These are phyloP conservation scores for Crotalus helleri DNA, from an alignment of 2,113 vertebrate genomes.

Conservation along the genomic window DNA sequence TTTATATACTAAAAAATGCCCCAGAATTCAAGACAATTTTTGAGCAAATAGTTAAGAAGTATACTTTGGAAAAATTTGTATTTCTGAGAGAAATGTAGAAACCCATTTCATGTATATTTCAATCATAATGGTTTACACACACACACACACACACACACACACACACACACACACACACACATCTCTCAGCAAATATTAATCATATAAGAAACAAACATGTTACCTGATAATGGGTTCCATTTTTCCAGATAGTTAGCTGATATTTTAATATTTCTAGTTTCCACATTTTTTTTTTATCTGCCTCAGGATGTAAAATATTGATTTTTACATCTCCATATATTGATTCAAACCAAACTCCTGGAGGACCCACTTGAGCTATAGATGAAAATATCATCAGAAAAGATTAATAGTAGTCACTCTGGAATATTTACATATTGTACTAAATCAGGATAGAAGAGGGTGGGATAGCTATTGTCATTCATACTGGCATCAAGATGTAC, in stretches of 20 bases:
- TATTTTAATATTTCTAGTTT: constrained; percentile 23
- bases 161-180: not conserved
- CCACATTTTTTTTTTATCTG: constrained; percentile 57
- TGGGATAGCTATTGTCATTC: not conserved
- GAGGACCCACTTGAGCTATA: constrained; percentile 68
- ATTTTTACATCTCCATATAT: constrained; percentile 56
- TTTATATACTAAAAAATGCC: not conserved
- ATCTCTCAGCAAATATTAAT: not conserved
- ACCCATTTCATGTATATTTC: not conserved
- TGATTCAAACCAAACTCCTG: constrained; percentile 57
- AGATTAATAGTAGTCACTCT: not conserved
- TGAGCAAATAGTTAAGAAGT: not conserved
- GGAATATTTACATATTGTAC: not conserved
- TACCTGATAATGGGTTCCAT: constrained; percentile 53
- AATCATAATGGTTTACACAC: not conserved
- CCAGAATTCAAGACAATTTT: not conserved
- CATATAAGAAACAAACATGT: not conserved
- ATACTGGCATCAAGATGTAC: not conserved
- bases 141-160: not conserved
- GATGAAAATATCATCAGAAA: constrained; percentile 13
- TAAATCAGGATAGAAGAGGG: not conserved
- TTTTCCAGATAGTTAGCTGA: constrained; percentile 61
- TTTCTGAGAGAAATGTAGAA: not conserved
- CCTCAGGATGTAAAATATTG: constrained; percentile 58
- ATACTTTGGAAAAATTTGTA: not conserved